Evolutionary conservation across 1,140 invertebrate genomes (phyloP).

Genomic region (Ceratina japonica): DNA sequence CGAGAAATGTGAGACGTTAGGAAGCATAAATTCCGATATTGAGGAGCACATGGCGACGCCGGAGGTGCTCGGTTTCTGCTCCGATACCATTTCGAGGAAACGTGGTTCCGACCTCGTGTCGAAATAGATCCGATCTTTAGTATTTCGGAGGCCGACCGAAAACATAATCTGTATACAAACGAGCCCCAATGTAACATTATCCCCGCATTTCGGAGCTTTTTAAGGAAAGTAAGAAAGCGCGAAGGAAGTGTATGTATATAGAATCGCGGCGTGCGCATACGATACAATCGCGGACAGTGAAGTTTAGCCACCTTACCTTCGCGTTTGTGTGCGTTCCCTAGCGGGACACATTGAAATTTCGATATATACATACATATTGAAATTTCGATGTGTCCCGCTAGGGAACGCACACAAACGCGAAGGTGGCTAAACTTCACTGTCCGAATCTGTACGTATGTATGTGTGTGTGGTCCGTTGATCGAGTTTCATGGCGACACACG

Average conservation of each 20-base stretch:
- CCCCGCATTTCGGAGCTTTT: conserved; percentile 27
- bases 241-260: conserved; percentile 14
- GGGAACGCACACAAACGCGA: too few relatives aligned
- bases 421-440: too few relatives aligned
- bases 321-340: too few relatives aligned
- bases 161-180: background rate
- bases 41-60: conserved; percentile 42
- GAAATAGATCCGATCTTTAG: background rate
- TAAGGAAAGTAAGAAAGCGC: conserved; percentile 29
- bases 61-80: conserved; percentile 11
- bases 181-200: conserved; percentile 23
- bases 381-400: too few relatives aligned
- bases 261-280: conserved; percentile 25
- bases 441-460: background rate
- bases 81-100: background rate
- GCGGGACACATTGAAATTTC: too few relatives aligned
- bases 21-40: background rate
- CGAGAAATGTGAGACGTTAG: background rate
- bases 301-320: too few relatives aligned
- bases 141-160: background rate
- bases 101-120: background rate
- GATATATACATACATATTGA: too few relatives aligned
- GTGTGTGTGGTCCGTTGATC: conserved; percentile 11
- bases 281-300: too few relatives aligned
- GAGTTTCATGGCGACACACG: conserved; percentile 51